phyloP scores from a whole-genome alignment of 2,113 vertebrate genomes.

The Cryptomyrus ogoouensis region DNA sequence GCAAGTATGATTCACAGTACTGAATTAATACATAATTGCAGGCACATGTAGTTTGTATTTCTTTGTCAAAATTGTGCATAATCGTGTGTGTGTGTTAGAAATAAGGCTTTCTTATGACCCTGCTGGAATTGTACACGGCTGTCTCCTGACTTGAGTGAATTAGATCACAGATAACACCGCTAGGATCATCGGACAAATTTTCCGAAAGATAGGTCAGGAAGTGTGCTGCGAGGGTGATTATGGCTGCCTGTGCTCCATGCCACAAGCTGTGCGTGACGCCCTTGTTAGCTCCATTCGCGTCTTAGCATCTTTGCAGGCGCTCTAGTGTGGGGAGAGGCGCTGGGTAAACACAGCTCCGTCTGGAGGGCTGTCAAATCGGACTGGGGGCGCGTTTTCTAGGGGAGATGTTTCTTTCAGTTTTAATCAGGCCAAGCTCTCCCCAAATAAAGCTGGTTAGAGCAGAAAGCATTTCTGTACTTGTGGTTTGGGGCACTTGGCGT shows the following conservation, averaged over 20 bases:
- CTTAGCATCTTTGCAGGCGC: neutral
- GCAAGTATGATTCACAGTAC: neutral
- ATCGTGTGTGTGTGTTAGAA: neutral
- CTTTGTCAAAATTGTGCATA: neutral
- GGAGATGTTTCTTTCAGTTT: neutral
- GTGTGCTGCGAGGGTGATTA: neutral
- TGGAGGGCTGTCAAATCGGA: neutral
- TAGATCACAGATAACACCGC: neutral
- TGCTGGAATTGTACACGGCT: neutral
- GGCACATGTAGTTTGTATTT: neutral
- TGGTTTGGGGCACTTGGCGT: constrained; percentile 17
- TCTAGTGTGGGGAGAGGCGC: neutral
- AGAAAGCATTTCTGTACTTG: neutral
- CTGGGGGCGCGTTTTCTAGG: neutral
- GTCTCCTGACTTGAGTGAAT: neutral
- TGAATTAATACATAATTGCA: neutral
- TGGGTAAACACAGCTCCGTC: neutral
- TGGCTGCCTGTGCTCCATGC: neutral
- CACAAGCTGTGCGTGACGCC: neutral
- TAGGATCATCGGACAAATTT: neutral
- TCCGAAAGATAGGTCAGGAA: constrained; percentile 1
- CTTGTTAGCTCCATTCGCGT: neutral
- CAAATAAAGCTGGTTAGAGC: constrained; percentile 15
- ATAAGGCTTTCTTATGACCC: neutral
- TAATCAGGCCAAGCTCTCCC: constrained; percentile 12